Evolutionary conservation across 2,797 vertebrate genomes (phyloP), one percentile per base, ranked within the genome.

Genomic region (Clamator glandarius): DNA sequence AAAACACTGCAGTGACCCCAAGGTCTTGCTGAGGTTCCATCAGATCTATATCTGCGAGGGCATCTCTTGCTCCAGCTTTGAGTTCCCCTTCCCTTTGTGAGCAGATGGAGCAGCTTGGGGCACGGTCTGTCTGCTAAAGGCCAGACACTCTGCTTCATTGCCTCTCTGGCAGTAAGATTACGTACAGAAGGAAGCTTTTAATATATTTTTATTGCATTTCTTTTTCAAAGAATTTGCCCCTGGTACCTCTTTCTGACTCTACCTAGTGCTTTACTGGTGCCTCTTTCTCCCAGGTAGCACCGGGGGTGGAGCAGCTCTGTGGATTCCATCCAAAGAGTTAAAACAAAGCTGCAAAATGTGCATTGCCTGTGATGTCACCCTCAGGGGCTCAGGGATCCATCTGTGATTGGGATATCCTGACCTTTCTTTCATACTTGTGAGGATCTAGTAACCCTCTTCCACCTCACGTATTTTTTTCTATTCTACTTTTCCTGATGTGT

Each of bases 11-110:
- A 67, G 52, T 12, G 18, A 36, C 9, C 48, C 28, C 23, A 6
- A 20, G 51, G 15, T 46, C 39, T 69, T n/a, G n/a, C n/a, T n/a
- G n/a, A n/a, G n/a, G n/a, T n/a, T n/a, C 44, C 35, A 58, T 48
- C 52, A 58, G 2, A 19, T 24, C 55, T 69, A 35, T 42, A n/a
- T 20, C 41, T 0, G 29, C n/a, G 39, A 59, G 13, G 23, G 23
- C 2, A 1, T 63, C 63, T 46, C 57, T 69, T 17, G 52, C 35
- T 42, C 59, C 1, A 1, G 14, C n/a, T n/a, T n/a, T n/a, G n/a
- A n/a, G n/a, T n/a, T n/a, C 20, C 20, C 59, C 81, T 55, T 57
- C 16, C 5, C 12, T 61, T 17, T 9, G 28, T 13, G 44, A 85
- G 81, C 48, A 67, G 59, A 18, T 13, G 66, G 64, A 85, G n/a